Evolutionary conservation across 1,140 invertebrate genomes (phyloP).

Genomic region (Drosophila mauritiana): DNA sequence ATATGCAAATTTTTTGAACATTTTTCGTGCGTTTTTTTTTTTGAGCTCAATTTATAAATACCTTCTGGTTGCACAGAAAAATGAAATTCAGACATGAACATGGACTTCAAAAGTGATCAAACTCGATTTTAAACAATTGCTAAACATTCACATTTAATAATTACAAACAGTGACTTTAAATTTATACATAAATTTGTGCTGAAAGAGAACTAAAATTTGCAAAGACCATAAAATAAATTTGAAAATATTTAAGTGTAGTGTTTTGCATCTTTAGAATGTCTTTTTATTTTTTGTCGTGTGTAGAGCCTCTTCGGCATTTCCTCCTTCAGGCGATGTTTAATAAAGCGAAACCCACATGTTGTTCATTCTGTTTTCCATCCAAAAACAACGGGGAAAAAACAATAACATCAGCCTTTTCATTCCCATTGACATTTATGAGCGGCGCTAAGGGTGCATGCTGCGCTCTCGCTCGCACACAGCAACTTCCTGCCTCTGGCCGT

Average conservation of each 20-base stretch:
- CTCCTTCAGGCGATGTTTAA: conserved; percentile 10
- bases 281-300: conserved; percentile 6
- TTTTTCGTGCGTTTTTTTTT: conserved; percentile 26
- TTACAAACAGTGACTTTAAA: too few relatives aligned
- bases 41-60: conserved; percentile 38
- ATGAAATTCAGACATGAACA: not conserved
- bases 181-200: too few relatives aligned
- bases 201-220: too few relatives aligned
- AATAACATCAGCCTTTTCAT: conserved; percentile 56
- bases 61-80: conserved; percentile 18
- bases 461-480: conserved; percentile 21
- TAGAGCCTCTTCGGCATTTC: conserved; percentile 19
- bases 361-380: conserved; percentile 22
- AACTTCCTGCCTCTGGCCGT: conserved; percentile 6
- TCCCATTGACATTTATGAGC: conserved; percentile 79
- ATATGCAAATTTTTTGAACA: conserved; percentile 33
- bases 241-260: too few relatives aligned
- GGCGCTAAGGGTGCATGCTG: conserved; percentile 69
- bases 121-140: too few relatives aligned
- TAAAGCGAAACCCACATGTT: conserved; percentile 50
- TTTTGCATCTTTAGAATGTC: not conserved
- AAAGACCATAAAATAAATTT: not conserved
- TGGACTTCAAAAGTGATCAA: not conserved
- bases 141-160: too few relatives aligned
- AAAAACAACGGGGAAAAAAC: conserved; percentile 13